Conservation (phyloP, 2,888 invertebrate genomes). For the Hirtodrosophila confusa region DNA sequence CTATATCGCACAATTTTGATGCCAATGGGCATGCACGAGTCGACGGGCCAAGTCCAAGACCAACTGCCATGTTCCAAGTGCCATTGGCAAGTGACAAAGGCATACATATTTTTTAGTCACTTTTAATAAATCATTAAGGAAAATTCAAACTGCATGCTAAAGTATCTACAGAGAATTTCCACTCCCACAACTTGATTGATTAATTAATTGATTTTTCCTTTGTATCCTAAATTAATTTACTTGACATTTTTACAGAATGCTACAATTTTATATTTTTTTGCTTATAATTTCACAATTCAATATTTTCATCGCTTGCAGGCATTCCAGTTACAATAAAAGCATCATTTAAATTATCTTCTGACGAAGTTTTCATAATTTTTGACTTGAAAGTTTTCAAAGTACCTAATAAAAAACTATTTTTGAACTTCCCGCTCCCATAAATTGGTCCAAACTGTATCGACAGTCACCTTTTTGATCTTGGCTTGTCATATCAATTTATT, state of each 20-base stretch:
- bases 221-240: no score
- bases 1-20: conserved; percentile 54
- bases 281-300: no score
- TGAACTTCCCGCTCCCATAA: not conserved
- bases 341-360: no score
- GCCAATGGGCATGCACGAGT: conserved; percentile 74
- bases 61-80: conserved; percentile 10
- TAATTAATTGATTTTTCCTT: not conserved
- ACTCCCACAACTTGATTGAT: conserved; percentile 24
- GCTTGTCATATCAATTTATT: not conserved
- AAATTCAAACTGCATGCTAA: conserved; percentile 12
- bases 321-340: no score
- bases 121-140: conserved; percentile 13
- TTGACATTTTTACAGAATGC: not conserved
- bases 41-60: conserved; percentile 57
- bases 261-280: no score
- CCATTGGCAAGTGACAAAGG: conserved; percentile 45
- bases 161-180: conserved; percentile 17
- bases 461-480: not conserved
- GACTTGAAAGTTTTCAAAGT: no score
- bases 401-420: not conserved
- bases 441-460: no score
- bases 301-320: no score
- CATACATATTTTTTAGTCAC: not conserved
- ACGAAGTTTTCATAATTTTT: no score